Conservation (phyloP, 2,888 invertebrate species). For the Cephus runcator region DNA sequence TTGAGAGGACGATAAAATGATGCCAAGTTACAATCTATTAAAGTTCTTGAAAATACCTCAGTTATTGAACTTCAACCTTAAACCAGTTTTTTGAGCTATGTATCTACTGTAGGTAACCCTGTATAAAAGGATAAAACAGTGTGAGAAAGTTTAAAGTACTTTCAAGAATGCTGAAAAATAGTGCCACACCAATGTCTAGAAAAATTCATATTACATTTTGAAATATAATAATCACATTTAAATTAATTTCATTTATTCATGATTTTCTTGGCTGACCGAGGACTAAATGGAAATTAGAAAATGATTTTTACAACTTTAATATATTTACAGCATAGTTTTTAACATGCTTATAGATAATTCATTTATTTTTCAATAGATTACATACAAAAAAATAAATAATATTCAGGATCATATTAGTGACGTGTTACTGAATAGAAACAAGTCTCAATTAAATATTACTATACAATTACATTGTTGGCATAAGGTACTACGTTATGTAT, state of each 20-base stretch:
- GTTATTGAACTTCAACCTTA: background rate
- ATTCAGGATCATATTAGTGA: background rate
- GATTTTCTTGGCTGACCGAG: background rate
- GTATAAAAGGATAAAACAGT: background rate
- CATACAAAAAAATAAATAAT: slow-evolving; percentile 7
- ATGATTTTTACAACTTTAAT: background rate
- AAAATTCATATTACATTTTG: background rate
- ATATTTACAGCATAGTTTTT: background rate
- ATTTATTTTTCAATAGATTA: background rate
- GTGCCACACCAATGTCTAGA: background rate
- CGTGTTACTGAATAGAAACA: slow-evolving; percentile 4
- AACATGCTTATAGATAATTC: background rate
- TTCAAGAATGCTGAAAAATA: background rate
- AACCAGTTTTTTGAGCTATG: background rate
- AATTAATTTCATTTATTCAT: background rate
- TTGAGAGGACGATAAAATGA: too few relatives aligned
- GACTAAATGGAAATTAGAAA: background rate
- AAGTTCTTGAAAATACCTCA: too few relatives aligned
- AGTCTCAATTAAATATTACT: background rate
- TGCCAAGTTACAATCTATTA: too few relatives aligned
- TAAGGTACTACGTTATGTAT: background rate
- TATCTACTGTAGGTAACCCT: background rate
- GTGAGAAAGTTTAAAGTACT: background rate
- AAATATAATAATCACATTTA: background rate
- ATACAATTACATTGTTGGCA: background rate